Conservation (phyloP, 2,113 vertebrate genomes). For the Paradoxurus hermaphroditus region DNA sequence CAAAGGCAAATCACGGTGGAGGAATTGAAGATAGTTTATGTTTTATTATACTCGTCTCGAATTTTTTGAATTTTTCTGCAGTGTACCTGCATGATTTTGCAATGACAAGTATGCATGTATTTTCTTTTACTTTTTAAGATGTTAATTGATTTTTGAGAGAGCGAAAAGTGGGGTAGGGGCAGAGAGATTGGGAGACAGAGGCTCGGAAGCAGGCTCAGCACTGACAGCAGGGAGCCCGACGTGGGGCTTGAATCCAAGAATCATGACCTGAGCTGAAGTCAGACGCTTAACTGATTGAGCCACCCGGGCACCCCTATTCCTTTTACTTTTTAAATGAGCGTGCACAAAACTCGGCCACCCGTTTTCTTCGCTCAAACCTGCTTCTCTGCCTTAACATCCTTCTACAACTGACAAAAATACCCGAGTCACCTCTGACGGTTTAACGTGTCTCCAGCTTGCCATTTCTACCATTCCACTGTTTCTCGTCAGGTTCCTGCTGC, state of each 20-base stretch:
- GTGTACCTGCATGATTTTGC: not conserved
- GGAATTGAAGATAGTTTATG: not conserved
- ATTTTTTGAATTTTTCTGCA: not conserved
- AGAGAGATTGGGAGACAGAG: too few species aligned
- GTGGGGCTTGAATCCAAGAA: too few species aligned
- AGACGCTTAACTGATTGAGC: too few species aligned
- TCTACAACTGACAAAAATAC: not conserved
- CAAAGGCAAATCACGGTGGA: not conserved
- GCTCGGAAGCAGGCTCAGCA: too few species aligned
- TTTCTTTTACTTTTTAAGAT: not conserved
- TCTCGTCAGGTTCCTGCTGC: not conserved
- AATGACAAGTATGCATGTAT: not conserved
- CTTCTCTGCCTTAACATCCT: not conserved
- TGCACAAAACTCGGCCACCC: not conserved
- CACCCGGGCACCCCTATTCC: too few species aligned
- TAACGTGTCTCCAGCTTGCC: rapidly evolving
- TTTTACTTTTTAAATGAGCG: not conserved
- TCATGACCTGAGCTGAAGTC: too few species aligned
- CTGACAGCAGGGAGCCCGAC: too few species aligned
- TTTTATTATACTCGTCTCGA: not conserved
- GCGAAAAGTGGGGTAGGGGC: too few species aligned
- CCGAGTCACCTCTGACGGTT: not conserved
- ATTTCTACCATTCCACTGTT: not conserved
- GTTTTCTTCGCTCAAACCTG: not conserved
- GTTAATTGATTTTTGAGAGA: too few species aligned